Conservation (phyloP, 2,888 invertebrate species). For the Leptura quadrifasciata region DNA sequence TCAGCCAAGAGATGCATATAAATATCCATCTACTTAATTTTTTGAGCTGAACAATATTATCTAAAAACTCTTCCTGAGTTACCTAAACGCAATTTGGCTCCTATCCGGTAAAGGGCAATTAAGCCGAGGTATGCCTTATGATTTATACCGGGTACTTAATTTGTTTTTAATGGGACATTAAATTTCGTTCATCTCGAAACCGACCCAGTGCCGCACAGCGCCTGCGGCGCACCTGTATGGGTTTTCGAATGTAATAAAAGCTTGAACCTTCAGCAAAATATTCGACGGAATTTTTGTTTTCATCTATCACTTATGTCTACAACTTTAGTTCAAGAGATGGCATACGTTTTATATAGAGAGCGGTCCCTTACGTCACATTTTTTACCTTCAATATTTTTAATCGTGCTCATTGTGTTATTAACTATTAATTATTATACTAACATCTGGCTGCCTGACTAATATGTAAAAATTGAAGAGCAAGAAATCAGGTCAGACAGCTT, state of each 20-base stretch:
- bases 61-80: slow-evolving; percentile 19
- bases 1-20: neutral
- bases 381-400: too few species aligned
- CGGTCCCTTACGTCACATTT: too few species aligned
- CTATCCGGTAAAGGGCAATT: slow-evolving; percentile 20
- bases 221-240: neutral
- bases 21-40: slow-evolving; percentile 17
- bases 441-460: too few species aligned
- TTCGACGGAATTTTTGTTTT: neutral
- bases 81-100: slow-evolving; percentile 13
- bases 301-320: too few species aligned
- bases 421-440: too few species aligned
- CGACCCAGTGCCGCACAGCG: neutral
- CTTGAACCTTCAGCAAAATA: neutral
- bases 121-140: slow-evolving; percentile 23
- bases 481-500: too few species aligned
- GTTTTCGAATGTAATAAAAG: neutral
- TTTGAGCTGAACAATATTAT: slow-evolving; percentile 21
- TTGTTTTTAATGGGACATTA: slow-evolving; percentile 44
- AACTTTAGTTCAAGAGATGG: too few species aligned
- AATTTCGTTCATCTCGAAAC: slow-evolving; percentile 15
- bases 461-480: too few species aligned
- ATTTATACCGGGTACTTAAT: slow-evolving; percentile 34
- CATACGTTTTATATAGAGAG: too few species aligned
- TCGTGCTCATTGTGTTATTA: too few species aligned